Percentiles rank a stretch among this genome's conserved stretches.
phyloP scores from a whole-genome alignment of 2,888 invertebrate genomes.

The Himalopsyche kuldschensis region DNA sequence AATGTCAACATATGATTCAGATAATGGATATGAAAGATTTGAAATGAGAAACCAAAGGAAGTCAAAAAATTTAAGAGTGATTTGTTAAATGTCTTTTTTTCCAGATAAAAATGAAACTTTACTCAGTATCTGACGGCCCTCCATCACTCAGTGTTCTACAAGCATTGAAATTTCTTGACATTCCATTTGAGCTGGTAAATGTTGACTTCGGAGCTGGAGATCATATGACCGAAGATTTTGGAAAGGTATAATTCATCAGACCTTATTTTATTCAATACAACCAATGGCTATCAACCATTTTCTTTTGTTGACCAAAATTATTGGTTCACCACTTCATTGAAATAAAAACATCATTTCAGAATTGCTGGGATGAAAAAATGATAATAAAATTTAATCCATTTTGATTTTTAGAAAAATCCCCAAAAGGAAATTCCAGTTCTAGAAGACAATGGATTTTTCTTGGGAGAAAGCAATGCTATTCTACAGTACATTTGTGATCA shows the following conservation, averaged over 20 bases:
- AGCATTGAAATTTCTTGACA: constrained; percentile 64
- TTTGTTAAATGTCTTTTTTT: not conserved
- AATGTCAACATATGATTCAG: not conserved
- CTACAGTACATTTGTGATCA: constrained; percentile 76
- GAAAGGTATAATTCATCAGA: constrained; percentile 55
- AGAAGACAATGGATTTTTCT: constrained; percentile 75
- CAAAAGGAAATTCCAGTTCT: constrained; percentile 79
- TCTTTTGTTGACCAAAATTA: too few species aligned
- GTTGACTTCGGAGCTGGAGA: constrained; percentile 74
- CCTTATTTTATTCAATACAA: not conserved
- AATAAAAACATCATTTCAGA: not conserved
- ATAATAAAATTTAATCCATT: not conserved
- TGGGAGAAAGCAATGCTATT: constrained; percentile 74
- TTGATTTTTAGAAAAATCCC: constrained; percentile 65
- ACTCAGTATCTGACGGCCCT: constrained; percentile 76
- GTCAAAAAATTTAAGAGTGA: too few species aligned
- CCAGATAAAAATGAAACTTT: constrained; percentile 60
- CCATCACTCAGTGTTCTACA: constrained; percentile 75
- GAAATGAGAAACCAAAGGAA: not conserved
- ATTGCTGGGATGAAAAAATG: not conserved
- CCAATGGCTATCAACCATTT: not conserved
- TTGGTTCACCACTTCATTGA: too few species aligned
- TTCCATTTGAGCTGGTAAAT: constrained; percentile 67
- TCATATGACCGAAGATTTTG: constrained; percentile 72
- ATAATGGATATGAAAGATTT: not conserved